phyloP scores from a whole-genome alignment of 2,888 invertebrate genomes.

The Cryptocephalus primarius region DNA sequence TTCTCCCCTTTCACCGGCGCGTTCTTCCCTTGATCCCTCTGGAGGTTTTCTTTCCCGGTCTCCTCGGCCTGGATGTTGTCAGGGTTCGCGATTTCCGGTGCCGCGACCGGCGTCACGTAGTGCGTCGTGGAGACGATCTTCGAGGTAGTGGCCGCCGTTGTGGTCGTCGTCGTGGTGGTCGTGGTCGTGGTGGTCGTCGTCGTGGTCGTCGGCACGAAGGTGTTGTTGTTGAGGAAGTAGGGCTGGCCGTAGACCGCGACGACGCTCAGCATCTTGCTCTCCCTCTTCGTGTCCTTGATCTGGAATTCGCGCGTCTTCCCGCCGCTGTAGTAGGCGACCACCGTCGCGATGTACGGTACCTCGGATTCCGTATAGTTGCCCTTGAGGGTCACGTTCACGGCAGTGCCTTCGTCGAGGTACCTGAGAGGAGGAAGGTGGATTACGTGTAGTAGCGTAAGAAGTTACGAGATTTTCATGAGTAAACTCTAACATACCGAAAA shows the following conservation, averaged over 20 bases:
- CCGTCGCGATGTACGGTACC: conserved; percentile 60
- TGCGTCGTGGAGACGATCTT: conserved; percentile 37
- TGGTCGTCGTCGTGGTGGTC: conserved; percentile 38
- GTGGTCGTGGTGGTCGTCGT: conserved; percentile 46
- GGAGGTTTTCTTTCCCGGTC: too few species aligned
- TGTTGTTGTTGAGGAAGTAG: conserved; percentile 66
- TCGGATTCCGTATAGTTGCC: conserved; percentile 66
- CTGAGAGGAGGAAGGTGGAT: conserved; percentile 3
- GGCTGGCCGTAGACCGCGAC: conserved; percentile 62
- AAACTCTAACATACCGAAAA: too few species aligned
- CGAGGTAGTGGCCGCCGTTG: conserved; percentile 37
- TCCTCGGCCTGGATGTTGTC: too few species aligned
- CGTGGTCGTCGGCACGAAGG: conserved; percentile 66
- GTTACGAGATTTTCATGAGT: not conserved
- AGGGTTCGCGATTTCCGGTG: too few species aligned
- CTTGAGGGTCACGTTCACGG: conserved; percentile 66
- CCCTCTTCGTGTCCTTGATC: conserved; percentile 53
- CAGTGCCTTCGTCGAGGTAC: conserved; percentile 62
- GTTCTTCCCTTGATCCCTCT: too few species aligned
- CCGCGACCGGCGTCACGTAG: conserved; percentile 9
- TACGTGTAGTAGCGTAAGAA: not conserved
- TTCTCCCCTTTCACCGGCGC: too few species aligned
- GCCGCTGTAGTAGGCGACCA: conserved; percentile 59
- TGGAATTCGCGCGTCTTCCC: conserved; percentile 45
- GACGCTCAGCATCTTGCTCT: conserved; percentile 57